A percentile compares a stretch with the other conserved stretches of the same genome.
phyloP scores from a whole-genome alignment of 2,113 vertebrate genomes.

The Aptenodytes patagonicus region DNA sequence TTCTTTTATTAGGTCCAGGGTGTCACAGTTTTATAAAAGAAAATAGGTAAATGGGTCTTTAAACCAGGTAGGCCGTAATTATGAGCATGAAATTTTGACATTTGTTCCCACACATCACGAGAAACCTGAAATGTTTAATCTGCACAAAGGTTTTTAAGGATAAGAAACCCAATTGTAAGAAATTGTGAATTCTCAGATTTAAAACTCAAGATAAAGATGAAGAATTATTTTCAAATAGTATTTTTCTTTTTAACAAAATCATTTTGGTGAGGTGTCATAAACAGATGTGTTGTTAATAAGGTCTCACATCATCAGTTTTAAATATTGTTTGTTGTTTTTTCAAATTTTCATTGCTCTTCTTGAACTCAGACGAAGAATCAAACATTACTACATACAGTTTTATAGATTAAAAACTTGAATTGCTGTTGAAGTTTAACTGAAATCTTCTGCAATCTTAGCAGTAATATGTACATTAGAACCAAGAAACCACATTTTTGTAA shows the following conservation, averaged over 20 bases:
- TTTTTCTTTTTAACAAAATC: neutral
- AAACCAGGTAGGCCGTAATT: neutral
- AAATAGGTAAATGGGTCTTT: neutral
- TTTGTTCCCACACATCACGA: neutral
- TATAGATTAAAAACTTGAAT: neutral
- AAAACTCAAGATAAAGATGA: neutral
- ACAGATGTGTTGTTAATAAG: neutral
- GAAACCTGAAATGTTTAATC: neutral
- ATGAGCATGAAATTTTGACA: neutral
- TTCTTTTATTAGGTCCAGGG: neutral
- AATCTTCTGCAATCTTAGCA: neutral
- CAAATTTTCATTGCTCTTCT: neutral
- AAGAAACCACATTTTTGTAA: neutral
- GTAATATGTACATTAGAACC: neutral
- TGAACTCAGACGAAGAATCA: neutral
- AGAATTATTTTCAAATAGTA: neutral
- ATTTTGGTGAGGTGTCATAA: neutral
- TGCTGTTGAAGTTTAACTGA: neutral
- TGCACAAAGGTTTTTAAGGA: neutral
- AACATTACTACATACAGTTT: neutral
- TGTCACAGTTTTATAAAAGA: neutral
- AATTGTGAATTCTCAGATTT: neutral
- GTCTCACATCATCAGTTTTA: neutral
- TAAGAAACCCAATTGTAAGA: neutral
- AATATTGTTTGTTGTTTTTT: neutral